Conservation (phyloP, 2,113 vertebrate species). For the Ivindomyrus marchei region DNA sequence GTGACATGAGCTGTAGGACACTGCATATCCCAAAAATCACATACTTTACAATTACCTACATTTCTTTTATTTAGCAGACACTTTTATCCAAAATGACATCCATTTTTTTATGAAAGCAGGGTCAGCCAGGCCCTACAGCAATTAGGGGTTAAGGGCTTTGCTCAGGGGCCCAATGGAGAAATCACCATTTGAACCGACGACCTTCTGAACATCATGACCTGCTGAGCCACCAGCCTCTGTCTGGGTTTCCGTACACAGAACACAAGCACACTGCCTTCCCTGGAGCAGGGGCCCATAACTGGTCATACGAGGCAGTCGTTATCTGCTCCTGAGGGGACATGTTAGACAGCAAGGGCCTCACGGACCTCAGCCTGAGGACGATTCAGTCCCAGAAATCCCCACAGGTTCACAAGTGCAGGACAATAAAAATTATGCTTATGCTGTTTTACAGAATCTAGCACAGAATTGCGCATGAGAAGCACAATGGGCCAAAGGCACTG, state of each 20-base stretch:
- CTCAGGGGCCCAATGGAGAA: neutral
- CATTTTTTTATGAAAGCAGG: neutral
- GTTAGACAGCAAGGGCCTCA: neutral
- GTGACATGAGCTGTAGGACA: neutral
- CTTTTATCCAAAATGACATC: neutral
- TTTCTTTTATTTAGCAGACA: neutral
- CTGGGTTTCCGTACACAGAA: neutral
- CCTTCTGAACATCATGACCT: neutral
- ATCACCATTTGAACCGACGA: neutral
- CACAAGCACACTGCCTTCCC: neutral
- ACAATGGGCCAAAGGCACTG: neutral
- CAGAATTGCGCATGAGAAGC: neutral
- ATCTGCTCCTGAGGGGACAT: neutral
- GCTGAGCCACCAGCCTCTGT: neutral
- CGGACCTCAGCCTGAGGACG: neutral
- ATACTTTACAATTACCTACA: neutral
- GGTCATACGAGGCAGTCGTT: neutral
- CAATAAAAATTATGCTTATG: neutral
- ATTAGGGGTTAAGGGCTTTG: neutral
- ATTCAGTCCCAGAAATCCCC: neutral
- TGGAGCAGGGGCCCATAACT: neutral
- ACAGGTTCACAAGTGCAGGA: neutral
- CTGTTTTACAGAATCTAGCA: neutral
- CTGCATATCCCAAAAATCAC: neutral
- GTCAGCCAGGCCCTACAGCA: neutral